phyloP scores from a whole-genome alignment of 2,888 invertebrate species.

The Saturnia pavonia region DNA sequence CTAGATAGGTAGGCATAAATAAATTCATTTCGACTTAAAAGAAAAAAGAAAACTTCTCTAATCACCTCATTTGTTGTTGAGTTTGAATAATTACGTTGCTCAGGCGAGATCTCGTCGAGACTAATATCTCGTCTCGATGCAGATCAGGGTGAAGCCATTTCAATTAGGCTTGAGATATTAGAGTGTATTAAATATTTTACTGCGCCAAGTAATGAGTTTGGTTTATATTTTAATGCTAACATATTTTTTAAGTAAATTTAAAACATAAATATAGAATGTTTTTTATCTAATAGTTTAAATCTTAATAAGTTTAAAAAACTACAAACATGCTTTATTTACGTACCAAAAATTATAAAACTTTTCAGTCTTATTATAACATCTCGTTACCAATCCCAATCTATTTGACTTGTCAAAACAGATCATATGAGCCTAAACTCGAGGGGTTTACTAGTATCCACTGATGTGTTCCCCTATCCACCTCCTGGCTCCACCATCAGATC shows the following conservation, averaged over 20 bases:
- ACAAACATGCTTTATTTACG: too few relatives aligned
- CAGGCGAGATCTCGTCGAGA: conserved; percentile 21
- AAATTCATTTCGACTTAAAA: conserved; percentile 14
- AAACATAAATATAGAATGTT: neutral
- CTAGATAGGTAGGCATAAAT: neutral
- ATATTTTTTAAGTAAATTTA: neutral
- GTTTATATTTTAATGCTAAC: neutral
- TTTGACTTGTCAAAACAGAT: too few relatives aligned
- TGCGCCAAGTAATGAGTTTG: neutral
- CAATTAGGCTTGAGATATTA: conserved; percentile 18
- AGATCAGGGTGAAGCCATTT: conserved; percentile 11
- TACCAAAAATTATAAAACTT: too few relatives aligned
- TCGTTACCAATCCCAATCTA: too few relatives aligned
- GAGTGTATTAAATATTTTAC: conserved; percentile 6
- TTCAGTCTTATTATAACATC: too few relatives aligned
- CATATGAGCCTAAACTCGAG: too few relatives aligned
- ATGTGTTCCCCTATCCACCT: too few relatives aligned
- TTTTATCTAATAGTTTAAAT: too few relatives aligned
- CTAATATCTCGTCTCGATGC: conserved; percentile 22
- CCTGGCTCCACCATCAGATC: too few relatives aligned
- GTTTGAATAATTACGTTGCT: conserved; percentile 25
- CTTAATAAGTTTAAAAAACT: too few relatives aligned
- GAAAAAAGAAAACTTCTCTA: conserved; percentile 25
- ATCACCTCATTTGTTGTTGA: conserved; percentile 27
- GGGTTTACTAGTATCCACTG: too few relatives aligned